phyloP scores from a whole-genome alignment of 2,888 invertebrate genomes.

The Trissonchulus latispiculum region DNA sequence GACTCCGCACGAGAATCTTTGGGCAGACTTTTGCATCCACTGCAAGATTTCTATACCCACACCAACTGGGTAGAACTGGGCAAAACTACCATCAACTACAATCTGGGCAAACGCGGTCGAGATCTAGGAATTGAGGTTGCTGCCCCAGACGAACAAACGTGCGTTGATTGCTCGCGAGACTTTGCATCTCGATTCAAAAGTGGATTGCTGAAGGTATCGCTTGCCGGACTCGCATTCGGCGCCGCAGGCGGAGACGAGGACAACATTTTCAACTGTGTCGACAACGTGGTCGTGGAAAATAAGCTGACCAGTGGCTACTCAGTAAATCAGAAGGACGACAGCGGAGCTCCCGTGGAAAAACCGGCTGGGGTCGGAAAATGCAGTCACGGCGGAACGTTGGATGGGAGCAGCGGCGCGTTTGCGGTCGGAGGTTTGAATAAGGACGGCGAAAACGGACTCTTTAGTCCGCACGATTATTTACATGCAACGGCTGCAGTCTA shows the following conservation, averaged over 20 bases:
- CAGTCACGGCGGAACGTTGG: conserved; percentile 6
- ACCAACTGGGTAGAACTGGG: conserved; percentile 14
- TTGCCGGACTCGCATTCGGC: not conserved
- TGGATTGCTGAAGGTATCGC: not conserved
- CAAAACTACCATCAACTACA: not conserved
- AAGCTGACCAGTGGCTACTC: conserved; percentile 2
- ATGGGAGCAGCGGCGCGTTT: not conserved
- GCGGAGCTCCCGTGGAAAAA: conserved; percentile 3
- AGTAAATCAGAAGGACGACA: not conserved
- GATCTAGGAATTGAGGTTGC: not conserved
- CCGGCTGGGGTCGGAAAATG: conserved; percentile 4
- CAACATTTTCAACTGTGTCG: conserved; percentile 1
- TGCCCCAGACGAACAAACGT: not conserved
- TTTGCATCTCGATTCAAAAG: not conserved
- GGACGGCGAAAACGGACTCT: not conserved
- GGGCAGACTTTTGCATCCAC: not conserved
- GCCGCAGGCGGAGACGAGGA: not conserved
- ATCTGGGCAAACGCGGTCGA: not conserved
- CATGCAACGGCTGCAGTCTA: not conserved
- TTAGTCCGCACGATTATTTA: not conserved
- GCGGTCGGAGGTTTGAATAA: not conserved
- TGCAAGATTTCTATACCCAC: conserved; percentile 12
- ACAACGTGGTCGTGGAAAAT: not conserved
- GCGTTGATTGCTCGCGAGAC: not conserved
- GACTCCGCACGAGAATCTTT: not conserved